Evolutionary conservation across 2,113 vertebrate species (phyloP).

Genomic region (Butastur rufipennis): DNA sequence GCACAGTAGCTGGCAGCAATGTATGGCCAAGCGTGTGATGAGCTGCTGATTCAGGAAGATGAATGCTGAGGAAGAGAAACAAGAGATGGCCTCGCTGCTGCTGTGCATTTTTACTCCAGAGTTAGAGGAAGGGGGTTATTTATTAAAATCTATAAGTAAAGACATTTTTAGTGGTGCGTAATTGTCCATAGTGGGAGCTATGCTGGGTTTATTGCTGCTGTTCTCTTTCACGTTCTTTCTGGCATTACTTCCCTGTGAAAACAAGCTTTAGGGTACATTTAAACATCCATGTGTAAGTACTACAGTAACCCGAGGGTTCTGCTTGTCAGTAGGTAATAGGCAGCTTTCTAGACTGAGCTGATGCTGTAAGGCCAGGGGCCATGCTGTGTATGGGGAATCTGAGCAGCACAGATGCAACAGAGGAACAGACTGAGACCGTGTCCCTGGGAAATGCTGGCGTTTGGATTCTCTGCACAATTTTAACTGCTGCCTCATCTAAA

Average conservation of each 20-base stretch:
- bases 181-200: neutral
- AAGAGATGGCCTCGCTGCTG: neutral
- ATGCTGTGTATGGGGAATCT: neutral
- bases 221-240: neutral
- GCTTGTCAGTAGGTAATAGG: neutral
- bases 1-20: neutral
- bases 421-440: accelerated
- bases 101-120: neutral
- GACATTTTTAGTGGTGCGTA: neutral
- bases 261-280: neutral
- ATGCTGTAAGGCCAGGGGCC: neutral
- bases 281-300: neutral
- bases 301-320: neutral
- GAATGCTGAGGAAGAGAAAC: neutral
- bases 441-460: neutral
- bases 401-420: neutral
- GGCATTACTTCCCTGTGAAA: neutral
- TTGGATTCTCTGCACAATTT: neutral
- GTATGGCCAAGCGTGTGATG: accelerated
- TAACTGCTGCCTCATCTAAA: neutral
- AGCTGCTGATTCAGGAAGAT: neutral
- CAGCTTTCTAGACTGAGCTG: neutral
- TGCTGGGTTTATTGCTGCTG: neutral
- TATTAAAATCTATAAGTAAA: neutral
- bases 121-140: neutral